Conservation (phyloP, 2,888 invertebrate species). For the Brachypterus glaber region DNA sequence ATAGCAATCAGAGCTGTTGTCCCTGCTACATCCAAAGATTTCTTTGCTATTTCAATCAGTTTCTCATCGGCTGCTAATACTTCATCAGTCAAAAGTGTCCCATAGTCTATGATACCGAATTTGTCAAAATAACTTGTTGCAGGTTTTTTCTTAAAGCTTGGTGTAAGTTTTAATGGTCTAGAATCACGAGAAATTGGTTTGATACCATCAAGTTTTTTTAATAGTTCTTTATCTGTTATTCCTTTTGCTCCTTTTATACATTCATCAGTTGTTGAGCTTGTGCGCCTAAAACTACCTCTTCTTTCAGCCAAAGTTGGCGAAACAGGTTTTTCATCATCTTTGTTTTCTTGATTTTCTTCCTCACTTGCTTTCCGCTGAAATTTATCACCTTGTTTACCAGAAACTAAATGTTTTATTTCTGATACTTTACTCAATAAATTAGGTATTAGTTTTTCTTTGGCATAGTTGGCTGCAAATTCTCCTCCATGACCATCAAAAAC, state of each 20-base stretch:
- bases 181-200: conserved; percentile 52
- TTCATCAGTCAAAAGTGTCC: conserved; percentile 75
- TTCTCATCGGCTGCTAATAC: conserved; percentile 75
- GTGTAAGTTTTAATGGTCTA: conserved; percentile 42
- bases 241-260: conserved; percentile 41
- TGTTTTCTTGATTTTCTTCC: conserved; percentile 39
- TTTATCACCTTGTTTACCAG: conserved; percentile 42
- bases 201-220: conserved; percentile 56
- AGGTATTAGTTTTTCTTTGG: conserved; percentile 76
- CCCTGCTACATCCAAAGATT: conserved; percentile 67
- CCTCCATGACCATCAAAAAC: conserved; percentile 95
- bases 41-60: conserved; percentile 73
- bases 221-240: conserved; percentile 58
- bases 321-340: conserved; percentile 37
- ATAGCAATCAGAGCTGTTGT: conserved; percentile 89
- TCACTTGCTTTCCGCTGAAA: conserved; percentile 21
- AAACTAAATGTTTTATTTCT: conserved; percentile 59
- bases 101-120: conserved; percentile 68
- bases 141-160: conserved; percentile 44
- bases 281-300: conserved; percentile 59
- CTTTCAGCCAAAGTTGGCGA: conserved; percentile 42
- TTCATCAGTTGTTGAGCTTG: conserved; percentile 46
- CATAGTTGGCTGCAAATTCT: conserved; percentile 89
- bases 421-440: conserved; percentile 68
- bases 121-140: conserved; percentile 58